Evolutionary conservation across 92 coral and sea anemone species (phyloP).

Genomic region (Paramuricea clavata): DNA sequence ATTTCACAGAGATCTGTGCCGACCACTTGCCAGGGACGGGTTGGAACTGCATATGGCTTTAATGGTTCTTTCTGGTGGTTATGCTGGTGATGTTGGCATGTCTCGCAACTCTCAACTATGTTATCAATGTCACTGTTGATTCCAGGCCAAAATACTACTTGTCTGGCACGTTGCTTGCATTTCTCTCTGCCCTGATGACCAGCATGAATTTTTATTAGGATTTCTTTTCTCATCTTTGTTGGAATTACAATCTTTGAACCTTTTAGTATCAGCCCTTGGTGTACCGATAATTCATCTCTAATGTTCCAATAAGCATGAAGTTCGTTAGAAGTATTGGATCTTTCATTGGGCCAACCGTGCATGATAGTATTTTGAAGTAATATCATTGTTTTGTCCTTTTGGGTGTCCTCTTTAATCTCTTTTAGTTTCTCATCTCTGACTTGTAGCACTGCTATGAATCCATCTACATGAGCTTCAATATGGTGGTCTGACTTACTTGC

Average conservation of each 20-base stretch:
- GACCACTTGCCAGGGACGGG: conserved; percentile 14
- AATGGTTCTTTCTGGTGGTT: conserved; percentile 11
- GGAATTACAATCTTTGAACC: conserved; percentile 8
- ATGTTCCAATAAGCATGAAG: conserved; percentile 21
- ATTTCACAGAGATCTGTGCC: conserved; percentile 24
- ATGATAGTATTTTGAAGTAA: conserved; percentile 23
- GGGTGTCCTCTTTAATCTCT: conserved; percentile 9
- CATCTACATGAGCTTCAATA: conserved; percentile 15
- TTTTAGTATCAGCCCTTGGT: conserved; percentile 3
- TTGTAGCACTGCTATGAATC: conserved; percentile 14
- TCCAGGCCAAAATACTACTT: conserved; percentile 18
- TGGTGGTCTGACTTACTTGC: background rate
- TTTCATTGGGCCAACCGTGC: conserved; percentile 25
- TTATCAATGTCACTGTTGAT: conserved; percentile 14
- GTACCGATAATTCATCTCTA: background rate
- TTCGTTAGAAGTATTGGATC: no score
- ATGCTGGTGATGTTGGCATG: conserved; percentile 16
- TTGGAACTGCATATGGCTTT: conserved; percentile 15
- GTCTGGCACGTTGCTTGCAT: conserved; percentile 21
- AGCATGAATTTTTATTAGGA: background rate
- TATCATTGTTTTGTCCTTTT: conserved; percentile 6
- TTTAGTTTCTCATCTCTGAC: conserved; percentile 2
- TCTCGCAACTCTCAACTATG: background rate
- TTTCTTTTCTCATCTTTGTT: background rate
- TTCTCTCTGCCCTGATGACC: no score